Evolutionary conservation across 2,888 invertebrate genomes (phyloP).

Genomic region (Rotaria sp.): DNA sequence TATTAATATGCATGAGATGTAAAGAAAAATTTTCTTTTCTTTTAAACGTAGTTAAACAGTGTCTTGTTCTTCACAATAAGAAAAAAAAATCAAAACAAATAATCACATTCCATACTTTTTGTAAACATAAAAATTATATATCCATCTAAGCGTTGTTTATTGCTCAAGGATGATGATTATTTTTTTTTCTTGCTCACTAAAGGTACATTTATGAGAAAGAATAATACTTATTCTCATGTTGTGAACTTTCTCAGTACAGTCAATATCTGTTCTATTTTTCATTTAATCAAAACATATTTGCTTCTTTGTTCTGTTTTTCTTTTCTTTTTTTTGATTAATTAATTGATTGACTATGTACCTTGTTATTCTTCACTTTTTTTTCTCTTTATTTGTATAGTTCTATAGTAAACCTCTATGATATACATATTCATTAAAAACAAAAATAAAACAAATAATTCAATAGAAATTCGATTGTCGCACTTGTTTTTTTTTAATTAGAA

Average conservation of each 20-base stretch:
- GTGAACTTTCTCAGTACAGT: constrained; percentile 13
- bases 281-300: background rate
- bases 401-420: background rate
- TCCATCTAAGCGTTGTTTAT: background rate
- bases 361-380: background rate
- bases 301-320: background rate
- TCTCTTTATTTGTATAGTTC: background rate
- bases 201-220: background rate
- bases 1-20: background rate
- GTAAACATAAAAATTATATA: background rate
- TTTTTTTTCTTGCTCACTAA: background rate
- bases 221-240: background rate
- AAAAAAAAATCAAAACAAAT: background rate
- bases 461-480: background rate
- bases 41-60: background rate
- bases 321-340: background rate
- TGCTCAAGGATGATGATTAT: background rate
- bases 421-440: background rate
- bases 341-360: background rate
- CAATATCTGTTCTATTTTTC: background rate
- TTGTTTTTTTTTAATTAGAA: background rate
- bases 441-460: background rate
- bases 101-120: background rate
- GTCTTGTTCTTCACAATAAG: background rate
- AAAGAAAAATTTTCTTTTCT: background rate